Percentiles rank a stretch among this genome's conserved stretches.
phyloP scores from a whole-genome alignment of 1,140 invertebrate species.

The Diachasma alloeum region DNA sequence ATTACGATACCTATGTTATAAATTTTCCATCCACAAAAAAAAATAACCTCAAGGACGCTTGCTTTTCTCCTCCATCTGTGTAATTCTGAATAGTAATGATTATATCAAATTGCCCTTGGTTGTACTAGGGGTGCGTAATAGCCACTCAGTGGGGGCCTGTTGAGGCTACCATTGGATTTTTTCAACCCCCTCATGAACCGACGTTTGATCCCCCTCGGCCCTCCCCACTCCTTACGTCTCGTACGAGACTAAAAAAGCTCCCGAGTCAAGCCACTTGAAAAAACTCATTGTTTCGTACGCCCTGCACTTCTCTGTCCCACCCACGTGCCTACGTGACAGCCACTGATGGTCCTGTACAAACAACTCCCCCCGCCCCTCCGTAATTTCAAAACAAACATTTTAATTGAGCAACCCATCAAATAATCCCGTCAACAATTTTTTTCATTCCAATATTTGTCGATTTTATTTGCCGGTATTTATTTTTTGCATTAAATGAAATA shows the following conservation, averaged over 20 bases:
- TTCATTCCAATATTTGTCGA: too few species aligned
- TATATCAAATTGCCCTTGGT: constrained; percentile 21
- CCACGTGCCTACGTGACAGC: constrained; percentile 4
- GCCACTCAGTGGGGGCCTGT: constrained; percentile 14
- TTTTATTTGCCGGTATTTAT: too few species aligned
- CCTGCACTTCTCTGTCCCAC: constrained; percentile 3
- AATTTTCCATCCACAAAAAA: too few species aligned
- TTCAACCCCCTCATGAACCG: not conserved
- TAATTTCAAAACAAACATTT: constrained; percentile 1
- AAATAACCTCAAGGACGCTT: not conserved
- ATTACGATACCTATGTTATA: too few species aligned
- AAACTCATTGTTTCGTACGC: constrained; percentile 24
- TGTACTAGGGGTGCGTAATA: constrained; percentile 22
- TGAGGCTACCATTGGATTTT: constrained; percentile 4
- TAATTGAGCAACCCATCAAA: not conserved
- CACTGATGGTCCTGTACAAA: not conserved
- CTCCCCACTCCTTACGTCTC: not conserved
- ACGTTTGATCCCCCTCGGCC: constrained; percentile 20
- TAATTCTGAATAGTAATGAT: constrained; percentile 22
- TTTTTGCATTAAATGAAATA: too few species aligned
- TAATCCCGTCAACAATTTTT: not conserved
- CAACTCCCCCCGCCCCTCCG: not conserved
- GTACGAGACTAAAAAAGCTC: not conserved
- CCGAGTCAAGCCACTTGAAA: constrained; percentile 19
- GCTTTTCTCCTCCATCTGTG: constrained; percentile 1